Evolutionary conservation across 1,140 invertebrate species (phyloP).

Genomic region (Drosophila pseudoobscura): DNA sequence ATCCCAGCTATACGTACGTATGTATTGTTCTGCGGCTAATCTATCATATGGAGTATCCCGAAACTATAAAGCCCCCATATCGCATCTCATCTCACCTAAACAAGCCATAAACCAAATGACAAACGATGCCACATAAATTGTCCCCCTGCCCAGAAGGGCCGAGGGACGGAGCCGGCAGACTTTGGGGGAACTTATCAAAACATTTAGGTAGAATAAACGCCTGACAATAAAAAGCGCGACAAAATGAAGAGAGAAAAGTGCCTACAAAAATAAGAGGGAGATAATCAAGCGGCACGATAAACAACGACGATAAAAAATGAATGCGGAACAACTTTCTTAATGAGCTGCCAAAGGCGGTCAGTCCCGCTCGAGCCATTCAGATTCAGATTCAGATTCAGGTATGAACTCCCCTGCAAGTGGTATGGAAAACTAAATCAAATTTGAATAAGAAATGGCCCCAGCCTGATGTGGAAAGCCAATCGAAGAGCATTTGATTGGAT

Average conservation of each 20-base stretch:
- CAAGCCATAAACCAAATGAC: constrained; percentile 81
- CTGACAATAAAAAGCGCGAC: constrained; percentile 62
- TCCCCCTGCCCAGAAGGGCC: constrained; percentile 43
- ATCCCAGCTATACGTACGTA: not conserved
- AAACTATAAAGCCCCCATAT: constrained; percentile 37
- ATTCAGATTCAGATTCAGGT: not conserved
- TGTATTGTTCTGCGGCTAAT: constrained; percentile 5
- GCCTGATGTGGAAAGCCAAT: constrained; percentile 52
- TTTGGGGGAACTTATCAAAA: constrained; percentile 73
- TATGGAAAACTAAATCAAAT: constrained; percentile 71
- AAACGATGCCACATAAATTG: constrained; percentile 75
- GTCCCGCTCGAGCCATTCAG: not conserved
- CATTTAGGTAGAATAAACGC: constrained; percentile 80
- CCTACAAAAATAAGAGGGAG: constrained; percentile 23
- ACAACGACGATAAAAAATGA: constrained; percentile 78
- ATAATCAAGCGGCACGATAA: constrained; percentile 72
- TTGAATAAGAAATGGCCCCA: constrained; percentile 71
- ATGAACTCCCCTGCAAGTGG: constrained; percentile 12
- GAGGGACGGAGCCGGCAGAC: not conserved
- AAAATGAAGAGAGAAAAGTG: constrained; percentile 63
- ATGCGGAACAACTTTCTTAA: constrained; percentile 81
- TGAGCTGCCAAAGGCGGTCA: constrained; percentile 78
- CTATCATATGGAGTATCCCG: constrained; percentile 9
- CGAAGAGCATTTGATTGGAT: constrained; percentile 60
- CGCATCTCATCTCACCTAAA: constrained; percentile 53